Base-by-base conservation (phyloP, 2,888 invertebrate species). In the Homarus gammarus region DNA sequence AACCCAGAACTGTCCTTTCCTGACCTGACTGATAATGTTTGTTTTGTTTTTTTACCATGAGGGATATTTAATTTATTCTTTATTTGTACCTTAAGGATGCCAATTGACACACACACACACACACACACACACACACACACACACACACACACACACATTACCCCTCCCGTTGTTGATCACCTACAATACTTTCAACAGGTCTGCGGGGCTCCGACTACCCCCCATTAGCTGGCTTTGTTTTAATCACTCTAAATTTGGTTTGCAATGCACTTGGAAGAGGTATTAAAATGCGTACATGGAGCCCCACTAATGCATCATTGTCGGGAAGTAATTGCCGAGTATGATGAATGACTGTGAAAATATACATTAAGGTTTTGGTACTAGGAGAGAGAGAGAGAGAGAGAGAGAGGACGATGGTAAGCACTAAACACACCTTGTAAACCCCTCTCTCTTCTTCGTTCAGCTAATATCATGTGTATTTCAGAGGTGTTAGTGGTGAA, bases 291-390 rank as follows among this genome's bases (percentile, higher is more conserved):
- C 27, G 15, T 6, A 40, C 38, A 44, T 27, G 61, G 27, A 64
- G n/a, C 27, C 27, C 27, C 61, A 64, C 61, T 64, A 64, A 64
- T 64, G 61, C 61, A 64, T 64, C 61, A 64, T 27, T 64, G 61
- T 64, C 61, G n/a, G 61, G 27, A 64, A 64, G 61, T 64, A 64
- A 64, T 64, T 64, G 61, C 61, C 5, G 27, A 3, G n/a, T 27
- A 64, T 64, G 61, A 64, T 64, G 61, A 64, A 64, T 40, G 44
- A 31, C 40, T n/a, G 31, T 40, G 10, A 27, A 38, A n/a, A 40
- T 44, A 40, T n/a, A 75, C 40, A 75, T 75, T 75, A 27, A n/a
- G 49, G n/a, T 27, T 44, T 44, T 44, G 18, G 73, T 38, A n/a
- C 0, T 38, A 38, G 8, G 40, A 40, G 78, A 15, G 33, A 2